phyloP scores from a whole-genome alignment of 2,888 invertebrate genomes.

The Xanthia icteritia region DNA sequence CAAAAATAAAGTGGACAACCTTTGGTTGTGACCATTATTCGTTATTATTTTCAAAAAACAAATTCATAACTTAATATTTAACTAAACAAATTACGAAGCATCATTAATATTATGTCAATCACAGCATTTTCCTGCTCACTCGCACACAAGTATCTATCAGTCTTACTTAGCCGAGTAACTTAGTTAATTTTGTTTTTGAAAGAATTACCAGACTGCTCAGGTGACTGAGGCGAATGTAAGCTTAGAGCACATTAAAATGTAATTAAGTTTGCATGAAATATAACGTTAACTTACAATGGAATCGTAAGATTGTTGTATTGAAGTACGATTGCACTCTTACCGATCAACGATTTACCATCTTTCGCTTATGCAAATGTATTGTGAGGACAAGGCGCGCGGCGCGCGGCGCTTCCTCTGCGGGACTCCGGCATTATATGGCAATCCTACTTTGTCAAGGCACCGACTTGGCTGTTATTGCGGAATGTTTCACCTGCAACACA shows the following conservation, averaged over 20 bases:
- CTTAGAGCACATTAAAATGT: constrained; percentile 68
- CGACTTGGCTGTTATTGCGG: constrained; percentile 80
- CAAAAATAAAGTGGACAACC: no score
- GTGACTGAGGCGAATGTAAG: constrained; percentile 77
- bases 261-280: constrained; percentile 50
- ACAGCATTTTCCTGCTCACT: constrained; percentile 69
- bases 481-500: constrained; percentile 86
- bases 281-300: not conserved
- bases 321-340: constrained; percentile 44
- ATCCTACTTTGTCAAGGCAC: constrained; percentile 75
- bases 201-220: constrained; percentile 74
- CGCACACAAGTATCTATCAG: constrained; percentile 79
- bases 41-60: not conserved
- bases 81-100: constrained; percentile 56
- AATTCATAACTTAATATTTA: constrained; percentile 16
- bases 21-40: not conserved
- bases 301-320: constrained; percentile 18
- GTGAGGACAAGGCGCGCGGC: constrained; percentile 60
- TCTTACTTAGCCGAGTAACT: constrained; percentile 82
- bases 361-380: constrained; percentile 67
- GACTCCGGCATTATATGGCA: constrained; percentile 72
- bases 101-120: constrained; percentile 74
- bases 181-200: constrained; percentile 77
- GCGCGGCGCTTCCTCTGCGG: constrained; percentile 63
- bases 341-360: constrained; percentile 63